Evolutionary conservation across 2,113 vertebrate species (phyloP).

Genomic region (Psittacula cyanocephala): DNA sequence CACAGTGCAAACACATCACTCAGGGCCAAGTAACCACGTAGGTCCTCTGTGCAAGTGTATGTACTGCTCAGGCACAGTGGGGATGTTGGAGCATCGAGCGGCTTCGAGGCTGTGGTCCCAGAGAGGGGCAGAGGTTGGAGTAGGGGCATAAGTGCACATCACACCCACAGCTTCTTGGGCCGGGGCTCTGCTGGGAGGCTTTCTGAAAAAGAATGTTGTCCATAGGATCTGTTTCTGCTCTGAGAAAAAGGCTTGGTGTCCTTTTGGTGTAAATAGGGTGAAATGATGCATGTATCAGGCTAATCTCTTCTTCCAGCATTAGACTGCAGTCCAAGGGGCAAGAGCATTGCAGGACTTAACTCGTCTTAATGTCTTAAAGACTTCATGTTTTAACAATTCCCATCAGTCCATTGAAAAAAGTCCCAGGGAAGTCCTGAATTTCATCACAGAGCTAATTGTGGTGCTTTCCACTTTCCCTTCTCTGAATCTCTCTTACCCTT

Average conservation of each 20-base stretch:
- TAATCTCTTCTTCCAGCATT: not conserved
- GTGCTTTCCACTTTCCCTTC: not conserved
- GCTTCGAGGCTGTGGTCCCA: not conserved
- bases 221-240: not conserved
- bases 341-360: not conserved
- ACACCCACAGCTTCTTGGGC: not conserved
- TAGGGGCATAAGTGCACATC: not conserved
- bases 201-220: not conserved
- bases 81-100: not conserved
- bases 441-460: not conserved
- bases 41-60: rapidly evolving
- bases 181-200: not conserved
- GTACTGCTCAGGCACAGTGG: rapidly evolving
- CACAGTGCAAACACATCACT: not conserved
- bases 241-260: not conserved
- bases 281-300: not conserved
- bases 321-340: not conserved
- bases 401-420: not conserved
- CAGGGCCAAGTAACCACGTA: not conserved
- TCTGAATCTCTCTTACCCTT: not conserved
- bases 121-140: not conserved
- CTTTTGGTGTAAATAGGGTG: not conserved
- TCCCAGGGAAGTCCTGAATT: constrained; percentile 26
- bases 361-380: not conserved
- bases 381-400: not conserved